phyloP scores from a whole-genome alignment of 2,888 invertebrate genomes.

The Perizoma flavofasciatum region DNA sequence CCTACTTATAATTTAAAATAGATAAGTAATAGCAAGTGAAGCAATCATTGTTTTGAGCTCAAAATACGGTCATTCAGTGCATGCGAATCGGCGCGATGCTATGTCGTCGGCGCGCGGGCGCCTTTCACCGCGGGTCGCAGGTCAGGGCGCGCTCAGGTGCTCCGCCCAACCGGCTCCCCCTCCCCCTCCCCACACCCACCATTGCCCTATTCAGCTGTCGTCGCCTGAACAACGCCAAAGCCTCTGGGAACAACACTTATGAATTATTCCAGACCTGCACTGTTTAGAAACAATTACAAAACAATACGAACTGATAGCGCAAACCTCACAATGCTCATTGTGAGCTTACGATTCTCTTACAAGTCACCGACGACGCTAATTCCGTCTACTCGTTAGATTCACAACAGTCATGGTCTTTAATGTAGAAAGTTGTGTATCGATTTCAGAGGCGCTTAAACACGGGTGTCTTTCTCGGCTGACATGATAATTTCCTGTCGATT shows the following conservation, averaged over 20 bases:
- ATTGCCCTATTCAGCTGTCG: slow-evolving; percentile 81
- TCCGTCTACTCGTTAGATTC: slow-evolving; percentile 39
- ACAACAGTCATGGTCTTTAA: slow-evolving; percentile 42
- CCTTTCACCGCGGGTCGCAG: slow-evolving; percentile 83
- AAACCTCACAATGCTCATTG: slow-evolving; percentile 73
- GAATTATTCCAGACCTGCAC: slow-evolving; percentile 77
- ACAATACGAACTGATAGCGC: slow-evolving; percentile 76
- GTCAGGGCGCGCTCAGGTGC: slow-evolving; percentile 84
- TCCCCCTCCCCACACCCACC: slow-evolving; percentile 59
- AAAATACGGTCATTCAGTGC: slow-evolving; percentile 65
- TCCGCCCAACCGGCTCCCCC: slow-evolving; percentile 66
- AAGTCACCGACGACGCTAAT: slow-evolving; percentile 40
- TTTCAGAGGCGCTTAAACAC: slow-evolving; percentile 40
- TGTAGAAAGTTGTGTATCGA: slow-evolving; percentile 50
- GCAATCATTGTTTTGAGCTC: slow-evolving; percentile 43
- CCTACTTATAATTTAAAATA: background rate
- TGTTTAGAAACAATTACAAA: slow-evolving; percentile 78
- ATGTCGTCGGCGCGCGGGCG: slow-evolving; percentile 72
- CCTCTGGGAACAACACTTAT: slow-evolving; percentile 74
- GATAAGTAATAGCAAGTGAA: slow-evolving; percentile 27
- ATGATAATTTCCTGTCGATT: slow-evolving; percentile 71
- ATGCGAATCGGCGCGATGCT: slow-evolving; percentile 63
- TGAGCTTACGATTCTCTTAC: slow-evolving; percentile 56
- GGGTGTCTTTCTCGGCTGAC: slow-evolving; percentile 53
- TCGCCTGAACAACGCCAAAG: slow-evolving; percentile 68